Conservation (phyloP, 2,888 invertebrate species). For the Ophion ellenae region DNA sequence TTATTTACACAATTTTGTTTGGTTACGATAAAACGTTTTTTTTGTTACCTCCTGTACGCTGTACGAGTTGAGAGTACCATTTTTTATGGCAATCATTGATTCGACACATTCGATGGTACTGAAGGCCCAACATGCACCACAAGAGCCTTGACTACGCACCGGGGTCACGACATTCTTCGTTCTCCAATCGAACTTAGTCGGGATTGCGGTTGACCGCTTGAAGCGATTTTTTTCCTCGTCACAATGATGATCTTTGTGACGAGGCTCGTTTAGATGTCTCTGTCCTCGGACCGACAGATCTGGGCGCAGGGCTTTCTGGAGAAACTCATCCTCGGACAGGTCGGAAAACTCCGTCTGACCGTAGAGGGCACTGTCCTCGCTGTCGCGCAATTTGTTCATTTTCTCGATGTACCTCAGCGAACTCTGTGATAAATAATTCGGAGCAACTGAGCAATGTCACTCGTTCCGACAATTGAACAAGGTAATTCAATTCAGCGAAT, state of each 20-base stretch:
- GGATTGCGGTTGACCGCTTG: conserved; percentile 72
- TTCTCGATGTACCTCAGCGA: conserved; percentile 84
- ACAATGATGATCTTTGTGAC: conserved; percentile 72
- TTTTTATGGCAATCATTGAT: conserved; percentile 90
- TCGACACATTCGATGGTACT: conserved; percentile 91
- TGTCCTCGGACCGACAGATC: conserved; percentile 75
- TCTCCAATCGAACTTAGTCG: conserved; percentile 86
- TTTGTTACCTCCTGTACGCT: conserved; percentile 89
- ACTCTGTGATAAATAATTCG: conserved; percentile 79
- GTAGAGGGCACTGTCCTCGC: conserved; percentile 84
- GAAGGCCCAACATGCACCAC: conserved; percentile 96
- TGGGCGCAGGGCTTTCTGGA: conserved; percentile 79
- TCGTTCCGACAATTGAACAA: conserved; percentile 27
- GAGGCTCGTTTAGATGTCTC: conserved; percentile 72
- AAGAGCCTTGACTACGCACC: conserved; percentile 89
- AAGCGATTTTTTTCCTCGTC: conserved; percentile 60
- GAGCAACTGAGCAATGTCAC: conserved; percentile 13
- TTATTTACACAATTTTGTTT: too few species aligned
- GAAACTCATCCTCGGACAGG: conserved; percentile 86
- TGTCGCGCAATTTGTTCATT: conserved; percentile 83
- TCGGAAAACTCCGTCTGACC: conserved; percentile 87
- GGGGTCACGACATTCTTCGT: conserved; percentile 87
- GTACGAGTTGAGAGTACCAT: conserved; percentile 86
- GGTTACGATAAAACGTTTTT: neutral
- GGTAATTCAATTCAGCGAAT: conserved; percentile 16